Evolutionary conservation across 2,888 invertebrate species (phyloP).

Genomic region (Mythimna ferrago): DNA sequence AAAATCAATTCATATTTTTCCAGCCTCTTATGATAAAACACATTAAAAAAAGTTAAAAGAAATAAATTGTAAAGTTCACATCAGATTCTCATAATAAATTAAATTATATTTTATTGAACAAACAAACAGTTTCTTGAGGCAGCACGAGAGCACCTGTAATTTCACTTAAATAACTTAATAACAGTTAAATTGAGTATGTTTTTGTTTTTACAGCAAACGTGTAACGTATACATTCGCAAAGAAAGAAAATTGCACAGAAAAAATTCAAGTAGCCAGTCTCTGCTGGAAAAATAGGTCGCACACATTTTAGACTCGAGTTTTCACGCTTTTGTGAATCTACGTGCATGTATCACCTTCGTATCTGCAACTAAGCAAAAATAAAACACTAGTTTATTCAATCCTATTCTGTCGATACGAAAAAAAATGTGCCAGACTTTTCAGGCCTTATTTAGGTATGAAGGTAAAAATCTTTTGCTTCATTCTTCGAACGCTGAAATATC

Average conservation of each 20-base stretch:
- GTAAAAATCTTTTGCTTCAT: not conserved
- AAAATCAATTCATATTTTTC: no score
- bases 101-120: not conserved
- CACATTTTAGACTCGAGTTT: constrained; percentile 6
- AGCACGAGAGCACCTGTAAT: not conserved
- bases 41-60: no score
- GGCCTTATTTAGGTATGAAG: not conserved
- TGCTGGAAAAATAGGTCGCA: constrained; percentile 16
- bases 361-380: not conserved
- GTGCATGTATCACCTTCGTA: not conserved
- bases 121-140: not conserved
- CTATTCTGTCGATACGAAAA: not conserved
- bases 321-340: constrained; percentile 16
- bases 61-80: no score
- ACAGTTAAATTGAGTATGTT: not conserved
- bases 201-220: constrained; percentile 9
- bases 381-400: not conserved
- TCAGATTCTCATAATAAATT: not conserved
- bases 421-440: not conserved
- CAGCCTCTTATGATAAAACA: no score
- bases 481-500: not conserved
- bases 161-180: constrained; percentile 6
- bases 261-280: not conserved
- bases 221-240: constrained; percentile 13
- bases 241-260: constrained; percentile 9